phyloP scores from a whole-genome alignment of 1,140 invertebrate species.

The Sitophilus oryzae region DNA sequence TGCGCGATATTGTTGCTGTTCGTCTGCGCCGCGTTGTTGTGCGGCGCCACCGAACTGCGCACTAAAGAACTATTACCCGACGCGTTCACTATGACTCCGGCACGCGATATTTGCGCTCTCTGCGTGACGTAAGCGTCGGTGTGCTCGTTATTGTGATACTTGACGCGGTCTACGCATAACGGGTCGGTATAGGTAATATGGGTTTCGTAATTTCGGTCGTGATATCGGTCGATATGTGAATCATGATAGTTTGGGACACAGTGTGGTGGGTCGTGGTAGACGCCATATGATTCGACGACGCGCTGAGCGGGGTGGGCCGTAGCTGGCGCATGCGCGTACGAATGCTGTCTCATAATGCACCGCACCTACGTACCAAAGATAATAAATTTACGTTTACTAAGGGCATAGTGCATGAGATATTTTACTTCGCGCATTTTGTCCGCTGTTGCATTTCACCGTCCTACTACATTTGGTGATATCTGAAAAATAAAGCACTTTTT shows the following conservation, averaged over 20 bases:
- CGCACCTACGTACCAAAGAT: constrained; percentile 14
- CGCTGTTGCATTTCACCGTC: too few relatives aligned
- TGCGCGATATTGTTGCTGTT: constrained; percentile 22
- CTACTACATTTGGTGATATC: too few relatives aligned
- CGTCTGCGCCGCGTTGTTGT: constrained; percentile 9
- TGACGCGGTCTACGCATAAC: constrained; percentile 40
- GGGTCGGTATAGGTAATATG: constrained; percentile 20
- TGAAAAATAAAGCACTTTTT: neutral
- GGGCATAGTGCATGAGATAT: neutral
- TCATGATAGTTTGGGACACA: constrained; percentile 14
- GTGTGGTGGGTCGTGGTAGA: constrained; percentile 45
- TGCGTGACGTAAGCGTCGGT: constrained; percentile 47
- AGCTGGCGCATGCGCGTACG: constrained; percentile 16
- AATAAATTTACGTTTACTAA: constrained; percentile 15
- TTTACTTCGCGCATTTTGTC: too few relatives aligned
- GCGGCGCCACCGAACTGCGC: constrained; percentile 6
- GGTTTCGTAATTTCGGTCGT: constrained; percentile 10
- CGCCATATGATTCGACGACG: constrained; percentile 46
- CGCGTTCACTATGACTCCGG: constrained; percentile 48
- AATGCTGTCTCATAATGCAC: constrained; percentile 18
- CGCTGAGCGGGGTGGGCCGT: constrained; percentile 26
- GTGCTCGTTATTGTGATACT: constrained; percentile 35
- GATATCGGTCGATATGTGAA: constrained; percentile 7
- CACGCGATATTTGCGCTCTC: constrained; percentile 46
- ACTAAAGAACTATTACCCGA: constrained; percentile 48